Evolutionary conservation across 2,113 vertebrate species (phyloP).

Genomic region (Pholis gunnellus): DNA sequence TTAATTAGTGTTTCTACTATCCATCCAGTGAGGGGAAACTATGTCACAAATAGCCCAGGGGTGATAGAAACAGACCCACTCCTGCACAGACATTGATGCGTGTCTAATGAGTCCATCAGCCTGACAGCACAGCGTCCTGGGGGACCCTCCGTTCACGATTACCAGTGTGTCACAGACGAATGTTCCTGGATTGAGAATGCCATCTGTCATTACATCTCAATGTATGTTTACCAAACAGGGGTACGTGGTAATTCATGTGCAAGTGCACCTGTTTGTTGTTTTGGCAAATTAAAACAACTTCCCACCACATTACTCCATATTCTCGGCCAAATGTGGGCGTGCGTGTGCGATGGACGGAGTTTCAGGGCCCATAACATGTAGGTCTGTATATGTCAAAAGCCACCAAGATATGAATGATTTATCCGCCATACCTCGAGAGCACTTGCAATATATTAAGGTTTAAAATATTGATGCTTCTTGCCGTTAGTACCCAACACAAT

Average conservation of each 20-base stretch:
- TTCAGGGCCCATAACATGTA: not conserved
- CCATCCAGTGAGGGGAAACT: constrained; percentile 14
- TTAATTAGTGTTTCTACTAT: constrained; percentile 60
- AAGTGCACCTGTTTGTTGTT: constrained; percentile 68
- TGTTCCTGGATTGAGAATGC: constrained; percentile 62
- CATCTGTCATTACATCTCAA: constrained; percentile 71
- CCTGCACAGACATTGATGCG: constrained; percentile 58
- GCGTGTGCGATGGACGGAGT: not conserved
- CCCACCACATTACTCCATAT: constrained; percentile 42
- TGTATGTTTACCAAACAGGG: constrained; percentile 54
- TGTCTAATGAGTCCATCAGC: constrained; percentile 78
- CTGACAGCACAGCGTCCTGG: constrained; percentile 66
- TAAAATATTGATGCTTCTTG: constrained; percentile 64
- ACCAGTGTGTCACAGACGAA: constrained; percentile 54
- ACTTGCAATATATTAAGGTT: constrained; percentile 33
- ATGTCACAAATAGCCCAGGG: constrained; percentile 66
- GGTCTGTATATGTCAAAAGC: constrained; percentile 30
- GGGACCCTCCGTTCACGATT: constrained; percentile 61
- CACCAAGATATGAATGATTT: constrained; percentile 62
- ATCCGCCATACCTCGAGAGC: constrained; percentile 29
- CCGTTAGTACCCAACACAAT: constrained; percentile 31
- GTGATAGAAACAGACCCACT: constrained; percentile 52
- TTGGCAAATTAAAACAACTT: constrained; percentile 51
- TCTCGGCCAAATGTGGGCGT: constrained; percentile 19
- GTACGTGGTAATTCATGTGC: constrained; percentile 52